Evolutionary conservation across 2,888 invertebrate species (phyloP).

Genomic region (Eupithecia tripunctaria): DNA sequence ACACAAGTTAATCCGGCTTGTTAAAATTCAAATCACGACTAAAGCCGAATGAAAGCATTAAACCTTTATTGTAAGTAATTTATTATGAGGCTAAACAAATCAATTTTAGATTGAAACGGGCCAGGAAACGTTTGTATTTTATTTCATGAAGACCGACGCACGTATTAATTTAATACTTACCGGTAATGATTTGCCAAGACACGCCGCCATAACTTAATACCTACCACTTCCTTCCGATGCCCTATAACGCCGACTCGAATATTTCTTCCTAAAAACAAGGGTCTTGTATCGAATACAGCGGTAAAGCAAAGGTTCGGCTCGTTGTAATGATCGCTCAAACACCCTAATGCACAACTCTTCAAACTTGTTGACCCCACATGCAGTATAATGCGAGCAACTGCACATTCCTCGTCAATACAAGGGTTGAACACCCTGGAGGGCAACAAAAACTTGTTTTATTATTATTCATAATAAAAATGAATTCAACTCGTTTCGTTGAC

Average conservation of each 20-base stretch:
- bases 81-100: constrained; percentile 63
- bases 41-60: constrained; percentile 60
- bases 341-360: constrained; percentile 64
- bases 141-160: constrained; percentile 54
- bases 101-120: constrained; percentile 63
- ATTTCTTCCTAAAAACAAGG: constrained; percentile 45
- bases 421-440: constrained; percentile 78
- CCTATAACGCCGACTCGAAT: constrained; percentile 59
- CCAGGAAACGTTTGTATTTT: constrained; percentile 71
- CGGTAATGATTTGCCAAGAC: constrained; percentile 76
- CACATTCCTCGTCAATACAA: constrained; percentile 74
- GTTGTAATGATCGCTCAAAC: constrained; percentile 48
- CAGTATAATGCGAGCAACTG: constrained; percentile 68
- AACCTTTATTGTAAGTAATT: constrained; percentile 65
- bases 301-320: constrained; percentile 26
- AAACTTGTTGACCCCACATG: constrained; percentile 76
- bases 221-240: constrained; percentile 83
- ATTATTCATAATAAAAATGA: constrained; percentile 74
- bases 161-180: constrained; percentile 54
- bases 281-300: constrained; percentile 39
- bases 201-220: constrained; percentile 70
- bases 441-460: constrained; percentile 72
- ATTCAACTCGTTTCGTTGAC: constrained; percentile 65
- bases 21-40: constrained; percentile 61
- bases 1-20: constrained; percentile 32